Base-by-base conservation (phyloP, 2,113 vertebrate genomes). In the Calypte anna region DNA sequence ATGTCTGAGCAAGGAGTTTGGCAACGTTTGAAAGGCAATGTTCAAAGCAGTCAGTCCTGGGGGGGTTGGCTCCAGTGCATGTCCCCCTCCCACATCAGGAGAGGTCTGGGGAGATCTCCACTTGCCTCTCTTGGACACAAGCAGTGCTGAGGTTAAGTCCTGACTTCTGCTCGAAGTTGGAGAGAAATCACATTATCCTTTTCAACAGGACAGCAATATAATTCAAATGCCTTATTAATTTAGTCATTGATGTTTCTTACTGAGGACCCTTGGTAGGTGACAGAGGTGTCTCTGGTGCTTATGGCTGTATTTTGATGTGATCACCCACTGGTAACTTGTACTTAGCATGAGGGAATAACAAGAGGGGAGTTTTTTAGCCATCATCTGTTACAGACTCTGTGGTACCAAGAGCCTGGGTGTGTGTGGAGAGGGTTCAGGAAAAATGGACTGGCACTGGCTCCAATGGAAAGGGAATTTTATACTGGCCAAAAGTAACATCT, bases 341-440 rank as follows among this genome's bases (percentile, higher is more conserved):
- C 12, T 36, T 44, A 66, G 54, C 27, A 31, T 27, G 54, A 0
- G 2, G 40, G 21, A 13, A 6, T 25, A 17, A 4, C 1, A 0
- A 7, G 9, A 82, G 33, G 10, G 48, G 23, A 75, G 15, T 24
- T 6, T 61, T 33, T 54, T 19, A 44, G 55, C 38, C 57, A 28
- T n/a, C 38, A 4, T 62, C 58, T 67, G 19, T 68, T n/a, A 33
- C 0, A 9, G 36, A 28, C 25, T 38, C 28, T 9, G 0, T 16
- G n/a, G 20, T n/a, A 24, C 27, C 23, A 55, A 76, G 7, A 43
- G 22, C 69, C 66, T 11, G 17, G 23, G 8, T 48, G 23, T 48
- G 23, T 48, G 18, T 25, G 54, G 31, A 80, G 21, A 33, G 24
- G 28, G 31, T 12, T 46, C 27, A 38, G 38, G 40, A 83, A 31